phyloP scores from a whole-genome alignment of 1,140 invertebrate genomes.

The Tribolium castaneum region DNA sequence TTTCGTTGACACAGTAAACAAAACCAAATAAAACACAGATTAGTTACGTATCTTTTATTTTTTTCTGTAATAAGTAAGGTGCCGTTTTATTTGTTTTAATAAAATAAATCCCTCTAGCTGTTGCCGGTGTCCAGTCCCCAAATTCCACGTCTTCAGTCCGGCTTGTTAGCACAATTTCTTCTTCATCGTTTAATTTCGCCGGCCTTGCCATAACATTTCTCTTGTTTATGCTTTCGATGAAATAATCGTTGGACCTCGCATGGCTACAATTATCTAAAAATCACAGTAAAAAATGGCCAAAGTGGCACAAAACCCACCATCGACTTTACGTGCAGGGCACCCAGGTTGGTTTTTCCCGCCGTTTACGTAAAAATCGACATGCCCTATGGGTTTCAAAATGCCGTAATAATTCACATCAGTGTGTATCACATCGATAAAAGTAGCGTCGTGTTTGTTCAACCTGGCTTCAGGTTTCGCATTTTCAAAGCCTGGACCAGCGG shows the following conservation, averaged over 20 bases:
- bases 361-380: constrained; percentile 83
- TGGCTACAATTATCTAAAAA: constrained; percentile 54
- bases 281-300: background rate
- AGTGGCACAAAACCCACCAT: background rate
- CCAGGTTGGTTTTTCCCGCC: constrained; percentile 69
- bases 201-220: constrained; percentile 61
- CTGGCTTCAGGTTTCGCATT: constrained; percentile 67
- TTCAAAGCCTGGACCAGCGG: constrained; percentile 74
- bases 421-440: constrained; percentile 91
- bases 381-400: constrained; percentile 68
- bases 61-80: constrained; percentile 41
- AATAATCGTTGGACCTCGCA: constrained; percentile 48
- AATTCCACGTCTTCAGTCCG: constrained; percentile 34
- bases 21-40: background rate
- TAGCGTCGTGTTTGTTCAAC: constrained; percentile 79
- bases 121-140: constrained; percentile 19
- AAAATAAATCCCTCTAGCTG: constrained; percentile 43
- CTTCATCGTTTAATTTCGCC: constrained; percentile 40
- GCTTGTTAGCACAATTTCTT: constrained; percentile 42
- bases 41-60: constrained; percentile 21
- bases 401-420: constrained; percentile 69
- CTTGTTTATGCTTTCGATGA: constrained; percentile 60
- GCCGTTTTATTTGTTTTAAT: constrained; percentile 30
- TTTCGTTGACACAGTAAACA: constrained; percentile 63
- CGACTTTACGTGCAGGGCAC: constrained; percentile 57